These are phyloP conservation scores for Harpagoxenus sublaevis DNA, from an alignment of 2,888 invertebrate genomes.

Conservation along the genomic window DNA sequence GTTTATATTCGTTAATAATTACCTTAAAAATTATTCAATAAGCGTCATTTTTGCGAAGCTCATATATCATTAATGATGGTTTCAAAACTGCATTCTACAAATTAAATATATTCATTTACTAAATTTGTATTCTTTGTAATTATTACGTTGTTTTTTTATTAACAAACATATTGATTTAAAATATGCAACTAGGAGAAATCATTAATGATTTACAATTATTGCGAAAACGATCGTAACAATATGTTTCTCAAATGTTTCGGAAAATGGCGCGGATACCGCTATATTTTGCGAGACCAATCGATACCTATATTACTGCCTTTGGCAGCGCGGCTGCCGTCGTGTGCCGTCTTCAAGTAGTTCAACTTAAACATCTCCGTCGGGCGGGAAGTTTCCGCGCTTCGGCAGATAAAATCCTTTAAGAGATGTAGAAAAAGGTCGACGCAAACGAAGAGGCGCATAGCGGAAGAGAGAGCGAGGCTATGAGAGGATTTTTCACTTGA, in stretches of 20 bases:
- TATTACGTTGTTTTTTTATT: background rate
- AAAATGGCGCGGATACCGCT: background rate
- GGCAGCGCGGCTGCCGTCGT: background rate
- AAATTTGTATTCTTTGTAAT: background rate
- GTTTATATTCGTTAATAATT: background rate
- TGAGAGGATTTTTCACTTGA: constrained; percentile 40
- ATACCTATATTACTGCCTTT: constrained; percentile 19
- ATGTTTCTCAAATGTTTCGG: background rate
- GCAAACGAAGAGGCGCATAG: constrained; percentile 51
- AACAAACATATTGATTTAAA: background rate
- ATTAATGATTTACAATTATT: background rate
- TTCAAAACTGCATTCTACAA: background rate
- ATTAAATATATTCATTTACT: constrained; percentile 4
- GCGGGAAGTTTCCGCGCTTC: constrained; percentile 27
- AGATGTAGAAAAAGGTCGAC: constrained; percentile 47
- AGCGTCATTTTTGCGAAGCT: background rate
- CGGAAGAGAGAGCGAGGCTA: background rate
- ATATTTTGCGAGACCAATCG: constrained; percentile 10
- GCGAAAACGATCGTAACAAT: background rate
- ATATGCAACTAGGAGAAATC: background rate
- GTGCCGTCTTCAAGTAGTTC: constrained; percentile 31
- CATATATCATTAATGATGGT: background rate
- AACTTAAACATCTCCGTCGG: constrained; percentile 42
- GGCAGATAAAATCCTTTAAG: constrained; percentile 48
- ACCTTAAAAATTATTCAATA: background rate